Conservation (phyloP, 2,797 vertebrate genomes). For the Nasua narica region DNA sequence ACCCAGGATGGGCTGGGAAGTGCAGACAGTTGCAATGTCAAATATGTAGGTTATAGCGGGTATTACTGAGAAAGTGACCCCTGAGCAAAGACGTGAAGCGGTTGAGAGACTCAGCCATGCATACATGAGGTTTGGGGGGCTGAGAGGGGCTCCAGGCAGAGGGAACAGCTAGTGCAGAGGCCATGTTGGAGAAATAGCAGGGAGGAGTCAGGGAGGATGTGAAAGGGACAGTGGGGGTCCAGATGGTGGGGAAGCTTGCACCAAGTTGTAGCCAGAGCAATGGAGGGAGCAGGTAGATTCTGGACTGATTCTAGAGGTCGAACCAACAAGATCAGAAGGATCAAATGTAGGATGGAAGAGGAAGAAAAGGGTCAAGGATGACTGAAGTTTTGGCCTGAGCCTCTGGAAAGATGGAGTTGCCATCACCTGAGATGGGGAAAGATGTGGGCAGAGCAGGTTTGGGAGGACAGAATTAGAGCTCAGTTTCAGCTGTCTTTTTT, state of each 20-base stretch:
- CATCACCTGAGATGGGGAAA: not conserved
- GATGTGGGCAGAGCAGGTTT: not conserved
- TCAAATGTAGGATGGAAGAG: not conserved
- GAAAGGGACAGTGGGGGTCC: not conserved
- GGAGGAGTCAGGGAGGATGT: not conserved
- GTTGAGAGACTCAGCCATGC: not conserved
- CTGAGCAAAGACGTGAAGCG: not conserved
- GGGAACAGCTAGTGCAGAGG: not conserved
- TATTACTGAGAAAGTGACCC: not conserved
- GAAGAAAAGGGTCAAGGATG: not conserved
- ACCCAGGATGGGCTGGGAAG: not conserved
- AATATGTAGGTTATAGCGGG: not conserved
- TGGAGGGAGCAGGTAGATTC: not conserved
- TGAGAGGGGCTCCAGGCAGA: not conserved
- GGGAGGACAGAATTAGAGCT: too few relatives aligned
- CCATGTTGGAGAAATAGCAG: too few relatives aligned
- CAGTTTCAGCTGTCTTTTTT: accelerated
- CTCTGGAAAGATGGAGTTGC: not conserved
- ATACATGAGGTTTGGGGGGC: not conserved
- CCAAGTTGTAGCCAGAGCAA: not conserved
- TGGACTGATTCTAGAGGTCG: not conserved
- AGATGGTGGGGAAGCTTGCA: not conserved
- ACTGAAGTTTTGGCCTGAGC: not conserved
- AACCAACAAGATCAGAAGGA: not conserved
- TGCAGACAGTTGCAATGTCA: not conserved